Evolutionary conservation across 2,888 invertebrate species (phyloP), one percentile per base, ranked within the genome.

Genomic region (Polymixis flavicincta): DNA sequence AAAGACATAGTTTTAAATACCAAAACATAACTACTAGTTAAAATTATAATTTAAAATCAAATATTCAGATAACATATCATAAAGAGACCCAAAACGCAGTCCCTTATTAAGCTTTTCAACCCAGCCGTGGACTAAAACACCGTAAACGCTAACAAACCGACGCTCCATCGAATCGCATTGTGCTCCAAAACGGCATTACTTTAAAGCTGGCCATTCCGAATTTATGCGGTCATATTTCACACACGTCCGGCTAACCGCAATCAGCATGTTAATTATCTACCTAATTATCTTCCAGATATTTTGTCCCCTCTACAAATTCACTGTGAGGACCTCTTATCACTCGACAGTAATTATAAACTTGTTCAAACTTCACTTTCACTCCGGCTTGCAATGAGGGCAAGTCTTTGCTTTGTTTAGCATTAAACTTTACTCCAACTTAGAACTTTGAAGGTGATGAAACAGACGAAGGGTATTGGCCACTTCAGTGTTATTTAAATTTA

Each of bases 331-430:
- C 84, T 86, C 89, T 90, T 90, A 90, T 89, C 90, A 85, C 80
- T 80, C 83, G 79, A 83, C 89, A 86, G 87, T 91, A 91, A 91
- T 91, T 91, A 90, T 83, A 54, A 90, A 91, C 88, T 91, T 90
- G 89, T 87, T 87, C 61, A 66, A 87, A 90, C 81, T 90, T 89
- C 84, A 88, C 88, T 91, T 85, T 85, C 85, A 80, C 75, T 88
- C 76, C 45, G 65, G 64, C 76, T 69, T 84, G 76, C 83, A 87
- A 85, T 88, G 85, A 76, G 87, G 87, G 85, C 63, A 70, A 73
- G 80, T 78, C 83, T 80, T 76, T 78, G 85, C 87, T 89, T 87
- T 88, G 89, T 89, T 88, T 88, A 86, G 87, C 80, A 87, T 86
- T 86, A 75, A 88, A 89, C 84, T 90, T 89, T 82, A 74, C 70